Percentiles rank a stretch among this genome's conserved stretches.
phyloP scores from a whole-genome alignment of 2,888 invertebrate genomes.

The Sesia apiformis region DNA sequence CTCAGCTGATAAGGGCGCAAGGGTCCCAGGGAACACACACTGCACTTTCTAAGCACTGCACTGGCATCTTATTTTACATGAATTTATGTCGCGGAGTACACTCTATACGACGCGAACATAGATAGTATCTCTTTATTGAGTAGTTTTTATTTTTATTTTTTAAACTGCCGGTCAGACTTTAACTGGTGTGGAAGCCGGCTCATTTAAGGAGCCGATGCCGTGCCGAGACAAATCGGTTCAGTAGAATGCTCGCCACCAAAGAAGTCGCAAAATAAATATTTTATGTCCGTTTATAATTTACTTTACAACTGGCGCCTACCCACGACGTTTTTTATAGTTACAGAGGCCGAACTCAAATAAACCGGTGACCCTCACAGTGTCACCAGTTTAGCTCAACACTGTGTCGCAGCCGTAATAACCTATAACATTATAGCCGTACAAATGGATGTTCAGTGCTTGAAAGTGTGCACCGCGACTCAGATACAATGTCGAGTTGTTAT shows the following conservation, averaged over 20 bases:
- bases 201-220: too few species aligned
- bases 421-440: slow-evolving; percentile 19
- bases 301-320: neutral
- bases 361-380: too few species aligned
- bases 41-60: too few species aligned
- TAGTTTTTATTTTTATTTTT: too few species aligned
- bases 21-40: too few species aligned
- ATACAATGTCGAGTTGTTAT: neutral
- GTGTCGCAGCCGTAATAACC: neutral
- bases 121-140: too few species aligned
- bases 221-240: neutral
- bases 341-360: neutral
- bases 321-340: neutral
- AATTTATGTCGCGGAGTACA: too few species aligned
- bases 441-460: slow-evolving; percentile 21
- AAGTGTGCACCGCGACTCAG: slow-evolving; percentile 7
- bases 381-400: neutral
- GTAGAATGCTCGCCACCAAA: neutral
- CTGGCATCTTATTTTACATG: too few species aligned
- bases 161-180: neutral
- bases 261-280: too few species aligned
- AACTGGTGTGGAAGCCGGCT: neutral
- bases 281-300: neutral
- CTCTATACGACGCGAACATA: too few species aligned
- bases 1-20: too few species aligned